Conservation (phyloP, 2,113 vertebrate genomes). For the Notarius lentiginosus region DNA sequence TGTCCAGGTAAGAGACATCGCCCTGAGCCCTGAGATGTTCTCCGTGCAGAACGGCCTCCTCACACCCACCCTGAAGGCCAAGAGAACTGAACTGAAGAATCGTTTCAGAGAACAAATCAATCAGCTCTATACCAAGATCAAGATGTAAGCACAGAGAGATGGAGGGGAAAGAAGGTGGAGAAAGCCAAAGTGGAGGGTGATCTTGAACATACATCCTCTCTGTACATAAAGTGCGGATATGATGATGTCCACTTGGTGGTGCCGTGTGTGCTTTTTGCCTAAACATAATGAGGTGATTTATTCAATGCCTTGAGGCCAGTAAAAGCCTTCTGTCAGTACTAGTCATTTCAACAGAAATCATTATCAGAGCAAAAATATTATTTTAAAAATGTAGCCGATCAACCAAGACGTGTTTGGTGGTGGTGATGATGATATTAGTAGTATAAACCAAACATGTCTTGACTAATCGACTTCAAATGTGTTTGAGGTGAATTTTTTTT, state of each 20-base stretch:
- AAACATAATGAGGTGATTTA: not conserved
- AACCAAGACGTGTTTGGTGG: not conserved
- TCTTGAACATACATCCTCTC: not conserved
- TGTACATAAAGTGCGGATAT: conserved; percentile 4
- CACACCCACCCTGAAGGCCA: conserved; percentile 93
- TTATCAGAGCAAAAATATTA: not conserved
- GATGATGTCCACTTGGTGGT: conserved; percentile 21
- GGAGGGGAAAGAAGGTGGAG: conserved; percentile 12
- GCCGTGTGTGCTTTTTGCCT: not conserved
- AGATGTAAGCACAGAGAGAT: conserved; percentile 69
- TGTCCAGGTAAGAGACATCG: conserved; percentile 84
- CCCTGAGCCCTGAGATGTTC: conserved; percentile 83
- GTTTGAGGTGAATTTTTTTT: not conserved
- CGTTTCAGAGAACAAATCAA: conserved; percentile 84
- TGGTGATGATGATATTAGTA: too few species aligned
- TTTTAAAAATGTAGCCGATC: not conserved
- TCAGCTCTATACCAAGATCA: conserved; percentile 87
- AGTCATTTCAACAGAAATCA: not conserved
- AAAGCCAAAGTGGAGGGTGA: conserved; percentile 4
- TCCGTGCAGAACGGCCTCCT: conserved; percentile 89
- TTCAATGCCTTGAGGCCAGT: conserved; percentile 29
- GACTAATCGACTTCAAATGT: not conserved
- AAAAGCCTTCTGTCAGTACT: not conserved
- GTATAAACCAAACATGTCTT: not conserved
- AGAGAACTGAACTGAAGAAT: conserved; percentile 82